phyloP scores from a whole-genome alignment of 2,113 vertebrate genomes.

The Boulengerochromis microlepis region DNA sequence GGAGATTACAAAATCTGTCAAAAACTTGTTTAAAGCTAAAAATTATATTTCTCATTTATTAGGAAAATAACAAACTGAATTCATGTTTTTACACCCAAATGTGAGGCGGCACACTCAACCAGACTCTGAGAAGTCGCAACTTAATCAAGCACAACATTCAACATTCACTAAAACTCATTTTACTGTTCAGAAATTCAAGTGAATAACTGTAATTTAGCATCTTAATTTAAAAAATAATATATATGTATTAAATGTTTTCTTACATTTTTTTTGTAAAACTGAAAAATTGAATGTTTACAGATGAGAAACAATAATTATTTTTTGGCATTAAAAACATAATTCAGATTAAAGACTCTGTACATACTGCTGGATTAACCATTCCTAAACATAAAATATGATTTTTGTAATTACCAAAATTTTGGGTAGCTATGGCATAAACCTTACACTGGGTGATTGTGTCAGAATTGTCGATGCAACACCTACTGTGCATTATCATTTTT shows the following conservation, averaged over 20 bases:
- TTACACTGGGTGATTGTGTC: background rate
- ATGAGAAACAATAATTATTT: background rate
- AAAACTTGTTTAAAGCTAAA: background rate
- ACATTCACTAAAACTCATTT: background rate
- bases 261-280: background rate
- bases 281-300: accelerated
- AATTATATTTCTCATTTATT: background rate
- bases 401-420: background rate
- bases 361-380: background rate
- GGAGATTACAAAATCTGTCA: background rate
- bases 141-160: background rate
- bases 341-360: accelerated
- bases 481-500: background rate
- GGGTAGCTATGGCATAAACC: background rate
- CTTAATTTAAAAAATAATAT: background rate
- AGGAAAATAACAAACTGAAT: background rate
- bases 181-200: background rate
- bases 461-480: background rate
- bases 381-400: background rate
- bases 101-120: background rate
- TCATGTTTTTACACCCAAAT: background rate
- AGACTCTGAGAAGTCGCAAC: background rate
- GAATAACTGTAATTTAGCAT: background rate
- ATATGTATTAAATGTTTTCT: background rate
- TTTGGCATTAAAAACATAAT: background rate